A percentile compares a stretch with the other conserved stretches of the same genome.
phyloP scores from a whole-genome alignment of 2,888 invertebrate species.

The Eupithecia subumbrata region DNA sequence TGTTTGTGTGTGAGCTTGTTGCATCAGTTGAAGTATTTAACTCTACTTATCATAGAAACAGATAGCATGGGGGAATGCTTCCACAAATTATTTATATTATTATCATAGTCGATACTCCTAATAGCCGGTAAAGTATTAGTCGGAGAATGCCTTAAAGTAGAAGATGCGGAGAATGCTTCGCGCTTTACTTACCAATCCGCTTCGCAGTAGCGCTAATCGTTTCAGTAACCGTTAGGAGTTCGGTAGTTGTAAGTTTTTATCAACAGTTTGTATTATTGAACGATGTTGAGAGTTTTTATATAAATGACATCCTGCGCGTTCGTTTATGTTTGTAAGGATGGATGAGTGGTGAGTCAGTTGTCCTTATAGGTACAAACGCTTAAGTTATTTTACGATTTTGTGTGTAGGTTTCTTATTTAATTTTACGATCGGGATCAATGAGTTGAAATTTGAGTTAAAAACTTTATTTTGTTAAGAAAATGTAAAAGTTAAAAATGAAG shows the following conservation, averaged over 20 bases:
- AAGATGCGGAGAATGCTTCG: constrained; percentile 55
- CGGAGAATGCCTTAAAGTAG: constrained; percentile 69
- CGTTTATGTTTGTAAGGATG: constrained; percentile 57
- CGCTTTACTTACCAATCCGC: constrained; percentile 65
- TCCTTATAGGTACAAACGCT: constrained; percentile 80
- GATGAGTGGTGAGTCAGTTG: constrained; percentile 72
- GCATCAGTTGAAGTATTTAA: constrained; percentile 71
- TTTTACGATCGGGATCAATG: constrained; percentile 80
- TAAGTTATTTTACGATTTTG: constrained; percentile 72
- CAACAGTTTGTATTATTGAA: constrained; percentile 77
- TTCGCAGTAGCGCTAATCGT: constrained; percentile 63
- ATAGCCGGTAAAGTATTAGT: constrained; percentile 73
- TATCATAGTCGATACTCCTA: constrained; percentile 62
- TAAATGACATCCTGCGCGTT: constrained; percentile 80
- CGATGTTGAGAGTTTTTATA: constrained; percentile 76
- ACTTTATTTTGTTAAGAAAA: constrained; percentile 76
- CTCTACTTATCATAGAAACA: constrained; percentile 60
- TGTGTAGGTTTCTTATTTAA: constrained; percentile 73
- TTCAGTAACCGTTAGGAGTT: constrained; percentile 67
- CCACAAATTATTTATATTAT: constrained; percentile 68
- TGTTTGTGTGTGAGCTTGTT: constrained; percentile 79
- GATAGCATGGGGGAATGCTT: constrained; percentile 70
- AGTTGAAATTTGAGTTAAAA: constrained; percentile 73
- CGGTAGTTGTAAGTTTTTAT: constrained; percentile 80
- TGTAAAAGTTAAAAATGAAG: constrained; percentile 66